Percentiles rank a stretch among this genome's conserved stretches.
These are phyloP conservation scores for Zaprionus davidi DNA, from an alignment of 1,140 invertebrate genomes.

Conservation along the genomic window DNA sequence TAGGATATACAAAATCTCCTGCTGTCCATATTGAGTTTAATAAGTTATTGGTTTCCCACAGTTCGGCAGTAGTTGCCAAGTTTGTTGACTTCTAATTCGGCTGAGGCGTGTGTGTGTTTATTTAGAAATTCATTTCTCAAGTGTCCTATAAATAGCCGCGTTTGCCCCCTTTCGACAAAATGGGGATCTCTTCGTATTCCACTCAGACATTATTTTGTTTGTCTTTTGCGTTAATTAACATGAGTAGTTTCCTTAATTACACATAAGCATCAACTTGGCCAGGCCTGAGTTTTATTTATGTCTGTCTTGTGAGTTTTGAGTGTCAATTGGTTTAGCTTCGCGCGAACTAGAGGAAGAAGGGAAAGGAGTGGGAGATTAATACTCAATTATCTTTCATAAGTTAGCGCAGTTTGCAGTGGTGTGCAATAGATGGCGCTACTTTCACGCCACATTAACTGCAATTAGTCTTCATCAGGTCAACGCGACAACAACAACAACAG, in stretches of 20 bases:
- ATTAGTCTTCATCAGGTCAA: conserved; percentile 78
- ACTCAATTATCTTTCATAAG: conserved; percentile 25
- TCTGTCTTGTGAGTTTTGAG: conserved; percentile 36
- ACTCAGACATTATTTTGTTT: conserved; percentile 61
- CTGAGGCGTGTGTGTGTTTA: conserved; percentile 43
- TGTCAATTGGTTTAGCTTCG: conserved; percentile 10
- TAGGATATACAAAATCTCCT: too few species aligned
- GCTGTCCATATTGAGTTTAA: background rate
- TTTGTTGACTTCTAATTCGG: conserved; percentile 65
- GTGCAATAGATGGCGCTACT: conserved; percentile 60
- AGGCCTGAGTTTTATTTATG: conserved; percentile 63
- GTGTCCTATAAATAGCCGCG: conserved; percentile 63
- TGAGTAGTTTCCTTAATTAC: conserved; percentile 80
- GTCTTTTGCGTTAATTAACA: conserved; percentile 77
- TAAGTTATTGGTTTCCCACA: background rate
- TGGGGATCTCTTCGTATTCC: conserved; percentile 15
- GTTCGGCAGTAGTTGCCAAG: conserved; percentile 28
- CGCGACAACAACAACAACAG: conserved; percentile 63
- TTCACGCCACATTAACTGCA: conserved; percentile 72
- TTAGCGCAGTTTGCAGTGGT: conserved; percentile 17
- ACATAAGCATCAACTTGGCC: conserved; percentile 61
- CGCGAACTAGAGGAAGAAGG: background rate
- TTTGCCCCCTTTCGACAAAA: conserved; percentile 26
- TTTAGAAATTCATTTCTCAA: conserved; percentile 62
- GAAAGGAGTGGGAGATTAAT: conserved; percentile 3